A percentile compares a stretch with the other conserved stretches of the same genome.
Evolutionary conservation across 2,888 invertebrate species (phyloP).

Genomic region (Cybosia mesomella): DNA sequence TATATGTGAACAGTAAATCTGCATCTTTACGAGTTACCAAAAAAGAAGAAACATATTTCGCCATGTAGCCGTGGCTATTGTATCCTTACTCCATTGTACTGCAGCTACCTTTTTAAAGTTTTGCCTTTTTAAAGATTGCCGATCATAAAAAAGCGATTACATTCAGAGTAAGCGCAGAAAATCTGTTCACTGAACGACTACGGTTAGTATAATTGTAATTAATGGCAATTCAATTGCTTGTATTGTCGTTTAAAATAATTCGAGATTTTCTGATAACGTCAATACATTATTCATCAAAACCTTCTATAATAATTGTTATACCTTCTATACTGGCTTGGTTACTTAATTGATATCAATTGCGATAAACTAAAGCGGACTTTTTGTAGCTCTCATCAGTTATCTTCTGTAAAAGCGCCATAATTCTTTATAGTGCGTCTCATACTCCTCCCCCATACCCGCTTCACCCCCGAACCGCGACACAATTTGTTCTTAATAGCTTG

Average conservation of each 20-base stretch:
- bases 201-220: slow-evolving; percentile 44
- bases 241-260: slow-evolving; percentile 22
- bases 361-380: no score
- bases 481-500: not conserved
- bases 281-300: not conserved
- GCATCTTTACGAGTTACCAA: slow-evolving; percentile 71
- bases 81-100: slow-evolving; percentile 76
- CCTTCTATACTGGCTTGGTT: not conserved
- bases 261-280: not conserved
- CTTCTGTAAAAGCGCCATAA: not conserved
- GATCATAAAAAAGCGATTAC: slow-evolving; percentile 77
- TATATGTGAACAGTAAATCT: slow-evolving; percentile 72
- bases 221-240: slow-evolving; percentile 34
- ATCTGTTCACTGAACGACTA: slow-evolving; percentile 68
- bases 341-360: not conserved
- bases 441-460: not conserved
- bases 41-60: slow-evolving; percentile 70
- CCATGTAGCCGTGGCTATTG: slow-evolving; percentile 81
- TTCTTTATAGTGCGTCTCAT: not conserved
- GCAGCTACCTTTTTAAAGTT: slow-evolving; percentile 72
- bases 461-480: no score
- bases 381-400: not conserved
- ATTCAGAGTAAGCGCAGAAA: slow-evolving; percentile 69
- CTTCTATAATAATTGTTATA: not conserved
- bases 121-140: slow-evolving; percentile 72